Base-by-base conservation (phyloP, 2,797 vertebrate genomes). In the Streptopelia turtur region DNA sequence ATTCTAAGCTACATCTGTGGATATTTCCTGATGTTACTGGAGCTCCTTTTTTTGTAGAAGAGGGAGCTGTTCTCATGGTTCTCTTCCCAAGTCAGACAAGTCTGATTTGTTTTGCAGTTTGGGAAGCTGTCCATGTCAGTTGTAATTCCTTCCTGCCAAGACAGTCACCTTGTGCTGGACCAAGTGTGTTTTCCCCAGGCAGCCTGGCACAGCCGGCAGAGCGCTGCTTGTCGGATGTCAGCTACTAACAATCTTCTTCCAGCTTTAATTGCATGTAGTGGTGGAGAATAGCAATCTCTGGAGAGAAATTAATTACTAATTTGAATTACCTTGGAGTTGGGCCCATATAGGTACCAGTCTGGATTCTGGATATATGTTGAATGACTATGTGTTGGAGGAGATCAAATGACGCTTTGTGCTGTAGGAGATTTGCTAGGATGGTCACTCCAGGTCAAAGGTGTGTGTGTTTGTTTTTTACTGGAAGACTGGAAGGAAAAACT, bases 311-410 rank as follows among this genome's bases (percentile, higher is more conserved):
- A 59, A 52, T 55, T 64, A 31, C 22, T 69, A 8, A 71, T 65
- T 25, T 68, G 50, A 71, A 69, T 80, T 68, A 75, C 14, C 11
- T 21, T 59, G 33, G 7, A 25, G 2, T 13, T 37, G 11, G 20
- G 16, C n/a, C 55, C 7, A 1, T 31, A 30, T 10, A 17, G 2
- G 33, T 69, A 22, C 59, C 35, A 33, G n/a, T 23, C 25, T 59
- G 30, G 27, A 35, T 49, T 90, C 59, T 63, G 83, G 77, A 59
- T 89, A 61, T 64, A 59, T 85, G 71, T 83, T 50, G 53, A 39
- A 39, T 24, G 37, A 21, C 23, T 6, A 0, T 2, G 6, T 35
- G 17, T 55, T 10, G 5, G 41, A 86, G n/a, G n/a, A 85, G 35
- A 64, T 31, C 13, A 69, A 35, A 56, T 35, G 17, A 60, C 5